Evolutionary conservation across 2,888 invertebrate species (phyloP).

Genomic region (Aleiodes testaceus): DNA sequence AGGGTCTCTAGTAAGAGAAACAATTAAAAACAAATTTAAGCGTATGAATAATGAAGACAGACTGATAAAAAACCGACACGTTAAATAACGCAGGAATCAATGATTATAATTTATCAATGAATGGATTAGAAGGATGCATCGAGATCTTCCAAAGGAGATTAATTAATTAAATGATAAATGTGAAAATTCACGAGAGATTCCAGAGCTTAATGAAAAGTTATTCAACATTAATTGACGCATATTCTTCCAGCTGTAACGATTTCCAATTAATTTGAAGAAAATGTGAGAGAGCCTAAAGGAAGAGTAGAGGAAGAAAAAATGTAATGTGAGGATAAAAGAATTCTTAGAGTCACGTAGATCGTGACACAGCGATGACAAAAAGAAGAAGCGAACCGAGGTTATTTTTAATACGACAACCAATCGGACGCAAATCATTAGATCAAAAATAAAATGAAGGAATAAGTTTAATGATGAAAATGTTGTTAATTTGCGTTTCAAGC

Average conservation of each 20-base stretch:
- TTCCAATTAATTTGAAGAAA: slow-evolving; percentile 24
- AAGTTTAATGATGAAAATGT: slow-evolving; percentile 23
- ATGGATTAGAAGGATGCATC: slow-evolving; percentile 9
- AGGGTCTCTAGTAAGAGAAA: slow-evolving; percentile 12
- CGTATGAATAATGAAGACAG: not conserved
- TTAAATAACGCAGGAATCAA: too few species aligned
- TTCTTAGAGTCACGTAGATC: slow-evolving; percentile 42
- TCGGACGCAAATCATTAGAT: slow-evolving; percentile 60
- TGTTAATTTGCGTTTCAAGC: slow-evolving; percentile 4
- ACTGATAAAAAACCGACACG: slow-evolving; percentile 1
- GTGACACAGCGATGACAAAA: slow-evolving; percentile 36
- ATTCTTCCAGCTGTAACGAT: slow-evolving; percentile 36
- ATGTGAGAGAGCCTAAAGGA: slow-evolving; percentile 34
- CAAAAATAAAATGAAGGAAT: slow-evolving; percentile 14
- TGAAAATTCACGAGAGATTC: slow-evolving; percentile 22
- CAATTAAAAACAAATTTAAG: slow-evolving; percentile 15
- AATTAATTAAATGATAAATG: not conserved
- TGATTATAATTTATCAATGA: too few species aligned
- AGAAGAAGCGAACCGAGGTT: slow-evolving; percentile 66
- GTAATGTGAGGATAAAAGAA: slow-evolving; percentile 15
- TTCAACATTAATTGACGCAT: slow-evolving; percentile 2
- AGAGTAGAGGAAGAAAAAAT: slow-evolving; percentile 20
- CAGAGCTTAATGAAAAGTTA: slow-evolving; percentile 25
- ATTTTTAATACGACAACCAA: slow-evolving; percentile 74
- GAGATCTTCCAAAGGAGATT: slow-evolving; percentile 45